Evolutionary conservation across 30 jellyfish, hydroid and myxozoan species (phyloP).

Genomic region (Cassiopea andromeda): DNA sequence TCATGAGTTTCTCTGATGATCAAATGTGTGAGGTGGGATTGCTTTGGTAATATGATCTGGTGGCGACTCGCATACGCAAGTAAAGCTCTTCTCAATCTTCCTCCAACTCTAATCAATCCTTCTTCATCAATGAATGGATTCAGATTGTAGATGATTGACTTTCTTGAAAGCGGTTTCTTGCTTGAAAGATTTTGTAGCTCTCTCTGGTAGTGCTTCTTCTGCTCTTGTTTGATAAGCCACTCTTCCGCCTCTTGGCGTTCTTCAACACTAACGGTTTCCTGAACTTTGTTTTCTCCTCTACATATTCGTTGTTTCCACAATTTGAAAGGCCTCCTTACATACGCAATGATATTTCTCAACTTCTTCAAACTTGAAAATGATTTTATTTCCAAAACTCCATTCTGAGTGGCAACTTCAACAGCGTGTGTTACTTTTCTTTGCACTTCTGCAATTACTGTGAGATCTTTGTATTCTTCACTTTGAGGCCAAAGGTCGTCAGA

Average conservation of each 20-base stretch:
- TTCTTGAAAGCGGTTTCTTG: constrained; percentile 40
- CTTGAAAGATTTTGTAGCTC: constrained; percentile 37
- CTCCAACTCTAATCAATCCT: constrained; percentile 65
- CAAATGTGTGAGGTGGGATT: constrained; percentile 12
- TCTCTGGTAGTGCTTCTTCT: constrained; percentile 34
- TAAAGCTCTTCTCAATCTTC: constrained; percentile 51
- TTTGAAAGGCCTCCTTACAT: constrained; percentile 47
- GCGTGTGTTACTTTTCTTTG: constrained; percentile 29
- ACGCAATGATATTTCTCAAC: constrained; percentile 31
- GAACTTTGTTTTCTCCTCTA: constrained; percentile 11
- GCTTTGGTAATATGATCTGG: constrained; percentile 46
- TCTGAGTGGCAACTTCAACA: constrained; percentile 32
- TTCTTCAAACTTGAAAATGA: constrained; percentile 51
- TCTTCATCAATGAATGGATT: constrained; percentile 50
- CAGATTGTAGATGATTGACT: constrained; percentile 23
- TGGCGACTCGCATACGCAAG: constrained; percentile 37
- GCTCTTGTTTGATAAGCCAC: constrained; percentile 49
- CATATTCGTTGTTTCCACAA: constrained; percentile 28
- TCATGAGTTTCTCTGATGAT: constrained; percentile 41
- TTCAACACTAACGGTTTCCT: constrained; percentile 34
- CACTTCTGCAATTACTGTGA: constrained; percentile 20
- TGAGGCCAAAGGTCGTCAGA: constrained; percentile 45
- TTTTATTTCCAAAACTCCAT: constrained; percentile 26
- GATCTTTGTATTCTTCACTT: constrained; percentile 11
- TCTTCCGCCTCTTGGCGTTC: constrained; percentile 55